These are phyloP conservation scores for Dufourea novaeangliae DNA, from an alignment of 1,140 invertebrate genomes.

Conservation along the genomic window DNA sequence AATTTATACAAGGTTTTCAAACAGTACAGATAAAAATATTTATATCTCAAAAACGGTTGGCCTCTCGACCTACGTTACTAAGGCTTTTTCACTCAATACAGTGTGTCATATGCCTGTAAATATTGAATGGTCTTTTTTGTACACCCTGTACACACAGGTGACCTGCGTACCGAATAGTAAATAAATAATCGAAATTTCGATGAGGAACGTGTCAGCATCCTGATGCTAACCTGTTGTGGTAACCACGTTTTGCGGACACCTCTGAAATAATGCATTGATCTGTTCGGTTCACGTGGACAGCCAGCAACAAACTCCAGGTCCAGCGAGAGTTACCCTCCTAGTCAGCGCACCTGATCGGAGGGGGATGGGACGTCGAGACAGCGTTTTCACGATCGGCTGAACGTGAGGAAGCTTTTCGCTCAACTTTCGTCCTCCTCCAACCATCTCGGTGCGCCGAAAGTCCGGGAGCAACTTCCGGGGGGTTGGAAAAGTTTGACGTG, in stretches of 20 bases:
- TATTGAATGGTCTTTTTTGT: too few relatives aligned
- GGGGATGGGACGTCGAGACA: slow-evolving; percentile 33
- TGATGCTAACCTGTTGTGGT: not conserved
- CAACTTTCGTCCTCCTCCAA: slow-evolving; percentile 33
- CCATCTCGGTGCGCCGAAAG: slow-evolving; percentile 34
- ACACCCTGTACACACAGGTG: too few relatives aligned
- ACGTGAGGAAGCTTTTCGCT: slow-evolving; percentile 36
- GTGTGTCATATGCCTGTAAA: too few relatives aligned
- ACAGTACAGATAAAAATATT: too few relatives aligned
- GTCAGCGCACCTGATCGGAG: slow-evolving; percentile 49
- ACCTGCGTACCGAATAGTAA: not conserved
- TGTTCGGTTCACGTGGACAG: slow-evolving; percentile 25
- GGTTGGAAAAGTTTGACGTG: slow-evolving; percentile 59
- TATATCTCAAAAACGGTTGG: too few relatives aligned
- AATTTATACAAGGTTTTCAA: too few relatives aligned
- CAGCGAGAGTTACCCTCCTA: slow-evolving; percentile 49
- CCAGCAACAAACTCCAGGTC: slow-evolving; percentile 33
- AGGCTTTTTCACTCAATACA: too few relatives aligned
- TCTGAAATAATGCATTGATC: slow-evolving; percentile 56
- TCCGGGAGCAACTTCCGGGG: slow-evolving; percentile 33
- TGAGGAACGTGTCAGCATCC: not conserved
- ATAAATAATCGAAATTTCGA: not conserved
- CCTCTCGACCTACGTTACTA: too few relatives aligned
- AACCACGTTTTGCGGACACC: slow-evolving; percentile 18
- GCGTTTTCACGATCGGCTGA: slow-evolving; percentile 52